Conservation (phyloP, 2,888 invertebrate species). For the Platycheirus albimanus region DNA sequence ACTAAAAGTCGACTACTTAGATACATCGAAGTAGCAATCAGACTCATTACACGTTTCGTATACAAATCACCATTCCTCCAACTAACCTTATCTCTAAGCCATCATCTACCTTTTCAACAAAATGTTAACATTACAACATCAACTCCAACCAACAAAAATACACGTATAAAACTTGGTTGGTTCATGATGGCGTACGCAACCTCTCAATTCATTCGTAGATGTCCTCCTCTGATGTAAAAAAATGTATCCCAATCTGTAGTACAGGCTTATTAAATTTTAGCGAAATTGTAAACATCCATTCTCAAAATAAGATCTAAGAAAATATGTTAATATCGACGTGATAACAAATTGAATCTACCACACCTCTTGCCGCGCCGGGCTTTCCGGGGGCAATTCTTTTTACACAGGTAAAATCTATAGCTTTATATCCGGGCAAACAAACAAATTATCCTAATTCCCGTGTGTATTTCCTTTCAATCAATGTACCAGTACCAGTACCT, state of each 20-base stretch:
- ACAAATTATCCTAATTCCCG: constrained; percentile 69
- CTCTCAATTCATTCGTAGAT: no score
- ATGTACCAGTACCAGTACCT: constrained; percentile 20
- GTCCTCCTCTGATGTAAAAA: no score
- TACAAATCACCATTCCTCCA: no score
- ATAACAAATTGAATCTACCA: constrained; percentile 71
- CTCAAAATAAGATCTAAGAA: constrained; percentile 56
- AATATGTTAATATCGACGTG: constrained; percentile 54
- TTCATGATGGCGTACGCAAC: no score
- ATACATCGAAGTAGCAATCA: no score
- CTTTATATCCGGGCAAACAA: constrained; percentile 39
- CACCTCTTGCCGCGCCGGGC: constrained; percentile 60
- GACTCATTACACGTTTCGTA: no score
- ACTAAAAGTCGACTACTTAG: no score
- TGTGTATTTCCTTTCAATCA: constrained; percentile 66
- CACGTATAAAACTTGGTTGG: no score
- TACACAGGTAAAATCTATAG: constrained; percentile 4
- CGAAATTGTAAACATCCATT: constrained; percentile 42
- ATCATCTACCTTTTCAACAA: no score
- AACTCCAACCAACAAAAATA: no score
- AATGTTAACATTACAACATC: no score
- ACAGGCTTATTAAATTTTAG: constrained; percentile 50
- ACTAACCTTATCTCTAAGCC: no score
- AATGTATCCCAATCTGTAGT: not conserved
- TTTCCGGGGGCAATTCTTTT: constrained; percentile 33